Conservation (phyloP, 2,797 vertebrate genomes). For the Gobionotothen gibberifrons region DNA sequence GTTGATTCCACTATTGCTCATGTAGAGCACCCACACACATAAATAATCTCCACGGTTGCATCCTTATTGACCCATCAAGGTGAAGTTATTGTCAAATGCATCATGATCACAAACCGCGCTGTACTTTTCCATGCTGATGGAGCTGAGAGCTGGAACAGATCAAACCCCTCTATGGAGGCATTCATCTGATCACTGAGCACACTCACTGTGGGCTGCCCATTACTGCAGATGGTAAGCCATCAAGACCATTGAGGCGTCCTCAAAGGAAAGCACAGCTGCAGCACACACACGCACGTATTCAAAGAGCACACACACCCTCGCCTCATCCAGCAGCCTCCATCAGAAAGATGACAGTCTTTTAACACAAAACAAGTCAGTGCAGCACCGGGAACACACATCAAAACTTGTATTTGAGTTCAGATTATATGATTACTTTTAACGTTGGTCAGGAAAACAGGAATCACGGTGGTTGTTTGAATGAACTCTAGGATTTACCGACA, state of each 20-base stretch:
- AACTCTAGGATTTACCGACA: not conserved
- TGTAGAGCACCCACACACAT: constrained; percentile 1
- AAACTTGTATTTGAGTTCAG: not conserved
- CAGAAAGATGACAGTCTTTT: constrained; percentile 10
- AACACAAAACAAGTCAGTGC: constrained; percentile 22
- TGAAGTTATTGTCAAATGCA: constrained; percentile 9
- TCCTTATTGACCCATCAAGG: constrained; percentile 19
- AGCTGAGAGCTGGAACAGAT: constrained; percentile 23
- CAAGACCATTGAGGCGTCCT: constrained; percentile 63
- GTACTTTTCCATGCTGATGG: constrained; percentile 22
- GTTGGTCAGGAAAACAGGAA: not conserved
- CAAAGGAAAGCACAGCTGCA: constrained; percentile 70
- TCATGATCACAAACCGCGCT: constrained; percentile 5
- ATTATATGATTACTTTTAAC: not conserved
- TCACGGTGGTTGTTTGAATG: not conserved
- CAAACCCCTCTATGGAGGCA: constrained; percentile 41
- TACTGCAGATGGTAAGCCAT: constrained; percentile 71
- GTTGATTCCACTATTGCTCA: not conserved
- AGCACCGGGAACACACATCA: not conserved
- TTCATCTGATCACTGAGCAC: constrained; percentile 63
- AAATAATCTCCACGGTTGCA: not conserved
- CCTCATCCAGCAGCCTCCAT: constrained; percentile 42
- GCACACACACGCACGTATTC: constrained; percentile 19
- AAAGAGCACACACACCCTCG: constrained; percentile 21
- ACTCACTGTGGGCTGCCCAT: constrained; percentile 54